phyloP scores from a whole-genome alignment of 1,140 invertebrate genomes.

The Sycophila sp. region DNA sequence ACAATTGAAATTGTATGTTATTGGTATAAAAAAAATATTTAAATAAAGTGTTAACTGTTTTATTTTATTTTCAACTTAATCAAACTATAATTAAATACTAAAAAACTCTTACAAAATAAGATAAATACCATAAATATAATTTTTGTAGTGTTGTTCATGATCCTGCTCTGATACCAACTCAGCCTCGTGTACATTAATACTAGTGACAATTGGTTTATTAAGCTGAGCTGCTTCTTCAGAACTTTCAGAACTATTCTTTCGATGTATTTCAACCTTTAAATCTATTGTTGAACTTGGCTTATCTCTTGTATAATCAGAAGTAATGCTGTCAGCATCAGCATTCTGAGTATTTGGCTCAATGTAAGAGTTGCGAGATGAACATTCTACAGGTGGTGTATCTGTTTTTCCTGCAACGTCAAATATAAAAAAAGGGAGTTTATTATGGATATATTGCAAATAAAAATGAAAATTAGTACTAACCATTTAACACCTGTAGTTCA shows the following conservation, averaged over 20 bases:
- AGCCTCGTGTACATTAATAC: constrained; percentile 55
- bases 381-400: constrained; percentile 69
- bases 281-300: constrained; percentile 71
- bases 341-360: constrained; percentile 63
- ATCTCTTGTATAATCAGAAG: constrained; percentile 63
- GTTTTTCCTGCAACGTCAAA: constrained; percentile 57
- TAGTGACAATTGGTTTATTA: constrained; percentile 52
- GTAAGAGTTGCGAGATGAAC: constrained; percentile 71
- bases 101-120: background rate
- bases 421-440: background rate
- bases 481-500: constrained; percentile 82
- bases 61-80: no score
- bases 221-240: constrained; percentile 69
- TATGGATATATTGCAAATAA: background rate
- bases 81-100: constrained; percentile 21
- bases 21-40: background rate
- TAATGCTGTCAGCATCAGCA: constrained; percentile 64
- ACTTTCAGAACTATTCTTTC: constrained; percentile 90
- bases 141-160: constrained; percentile 48
- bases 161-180: constrained; percentile 55
- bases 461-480: constrained; percentile 50
- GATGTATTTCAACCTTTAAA: constrained; percentile 91
- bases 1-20: background rate
- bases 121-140: constrained; percentile 51
- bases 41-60: no score